Base-by-base conservation (phyloP, 2,888 invertebrate genomes). In the Bhutanitis thaidina region DNA sequence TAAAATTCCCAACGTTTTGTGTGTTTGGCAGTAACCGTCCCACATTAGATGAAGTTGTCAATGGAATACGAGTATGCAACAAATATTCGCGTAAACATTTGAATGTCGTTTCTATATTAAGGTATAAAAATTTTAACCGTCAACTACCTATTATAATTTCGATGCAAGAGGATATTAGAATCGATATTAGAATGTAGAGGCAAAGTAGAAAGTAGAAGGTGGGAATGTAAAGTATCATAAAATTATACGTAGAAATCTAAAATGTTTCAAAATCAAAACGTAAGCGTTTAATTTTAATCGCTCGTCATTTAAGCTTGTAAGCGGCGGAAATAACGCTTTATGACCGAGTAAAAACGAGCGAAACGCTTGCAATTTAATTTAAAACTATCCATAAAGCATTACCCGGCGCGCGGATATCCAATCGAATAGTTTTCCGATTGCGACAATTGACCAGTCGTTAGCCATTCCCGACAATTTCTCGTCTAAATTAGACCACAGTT, bases 381-480 rank as follows among this genome's bases (percentile, higher is more conserved):
- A 40, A 38, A 47, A 43, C 47, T 30, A 46, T 8, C 34, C 50
- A 34, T 50, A 40, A 36, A 45, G 50, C 50, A 51, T 20, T 35
- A 40, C 37, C 34, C 13, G 36, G 16, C 35, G 34, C 43, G 30
- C 43, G 43, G 45, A 46, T 45, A 46, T 48, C 41, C 34, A 43
- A 46, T 43, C 32, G 39, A 43, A 48, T 43, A 46, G 43, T 44
- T 54, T 37, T 39, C 55, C 46, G 43, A 52, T 55, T 43, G 43
- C 29, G 30, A 16, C 49, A 43, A 52, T 47, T 38, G 48, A 49
- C 49, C 40, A 30, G 29, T 43, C 43, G 52, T 43, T 39, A 43
- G 43, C 46, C 13, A 38, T 46, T 45, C 29, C 38, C 45, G 39
- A 43, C 38, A 41, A 49, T 46, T 48, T 34, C 37, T 39, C 40